Percentiles rank a stretch among this genome's conserved stretches.
Evolutionary conservation across 2,888 invertebrate genomes (phyloP).

Genomic region (Patella depressa): DNA sequence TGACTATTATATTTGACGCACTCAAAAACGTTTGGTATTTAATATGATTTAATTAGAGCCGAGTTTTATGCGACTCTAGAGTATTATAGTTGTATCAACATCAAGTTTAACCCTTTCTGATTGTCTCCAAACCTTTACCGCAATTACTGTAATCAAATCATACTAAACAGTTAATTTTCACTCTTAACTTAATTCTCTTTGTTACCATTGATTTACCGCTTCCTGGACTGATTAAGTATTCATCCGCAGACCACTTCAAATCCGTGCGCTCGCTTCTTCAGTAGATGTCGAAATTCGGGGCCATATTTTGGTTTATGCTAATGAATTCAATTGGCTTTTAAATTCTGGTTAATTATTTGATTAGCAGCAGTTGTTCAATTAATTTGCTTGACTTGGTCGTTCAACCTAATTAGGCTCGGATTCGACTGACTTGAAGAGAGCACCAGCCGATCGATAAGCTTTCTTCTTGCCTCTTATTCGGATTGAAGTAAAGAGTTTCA

Average conservation of each 20-base stretch:
- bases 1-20: conserved; percentile 3
- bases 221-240: conserved; percentile 4
- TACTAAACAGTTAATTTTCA: conserved; percentile 9
- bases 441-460: too few relatives aligned
- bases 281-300: conserved; percentile 10
- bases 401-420: not conserved
- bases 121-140: conserved; percentile 7
- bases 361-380: conserved; percentile 11
- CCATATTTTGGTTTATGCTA: conserved; percentile 12
- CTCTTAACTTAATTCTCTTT: conserved; percentile 12
- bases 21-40: not conserved
- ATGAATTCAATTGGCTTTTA: conserved; percentile 10
- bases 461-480: too few relatives aligned
- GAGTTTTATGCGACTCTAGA: conserved; percentile 5
- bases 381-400: conserved; percentile 9
- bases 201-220: conserved; percentile 3
- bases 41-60: conserved; percentile 10
- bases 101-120: conserved; percentile 10
- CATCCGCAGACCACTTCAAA: conserved; percentile 13
- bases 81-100: conserved; percentile 7
- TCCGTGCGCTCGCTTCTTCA: not conserved
- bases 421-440: too few relatives aligned
- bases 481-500: too few relatives aligned
- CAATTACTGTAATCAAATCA: conserved; percentile 12
- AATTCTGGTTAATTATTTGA: conserved; percentile 11